These are phyloP conservation scores for Cinclus cinclus DNA, from an alignment of 2,113 vertebrate species.

Conservation along the genomic window DNA sequence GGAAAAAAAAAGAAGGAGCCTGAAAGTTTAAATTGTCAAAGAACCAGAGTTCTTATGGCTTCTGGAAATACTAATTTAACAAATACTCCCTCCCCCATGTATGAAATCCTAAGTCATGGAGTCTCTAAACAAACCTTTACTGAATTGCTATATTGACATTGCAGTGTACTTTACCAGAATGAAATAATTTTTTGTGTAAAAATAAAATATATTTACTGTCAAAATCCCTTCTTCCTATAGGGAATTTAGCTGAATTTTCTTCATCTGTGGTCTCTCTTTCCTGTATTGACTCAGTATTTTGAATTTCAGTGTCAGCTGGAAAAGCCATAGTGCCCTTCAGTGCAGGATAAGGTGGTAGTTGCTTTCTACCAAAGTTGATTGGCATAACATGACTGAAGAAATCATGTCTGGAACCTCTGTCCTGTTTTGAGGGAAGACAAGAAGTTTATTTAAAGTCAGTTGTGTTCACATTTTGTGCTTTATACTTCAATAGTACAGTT, in stretches of 20 bases:
- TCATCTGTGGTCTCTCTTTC: constrained; percentile 75
- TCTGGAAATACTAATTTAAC: not conserved
- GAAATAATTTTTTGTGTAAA: not conserved
- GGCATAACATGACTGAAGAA: constrained; percentile 63
- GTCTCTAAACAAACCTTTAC: not conserved
- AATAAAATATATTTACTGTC: constrained; percentile 79
- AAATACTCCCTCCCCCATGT: not conserved
- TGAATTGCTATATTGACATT: not conserved
- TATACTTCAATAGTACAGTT: not conserved
- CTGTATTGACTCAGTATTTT: constrained; percentile 72
- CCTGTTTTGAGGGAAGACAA: constrained; percentile 62
- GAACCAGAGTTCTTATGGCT: not conserved
- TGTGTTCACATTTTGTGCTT: not conserved
- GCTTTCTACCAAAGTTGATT: constrained; percentile 52
- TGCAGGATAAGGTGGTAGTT: constrained; percentile 70
- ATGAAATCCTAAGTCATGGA: not conserved
- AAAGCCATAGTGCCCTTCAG: constrained; percentile 69
- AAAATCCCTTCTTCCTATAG: constrained; percentile 83
- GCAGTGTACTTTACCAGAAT: not conserved
- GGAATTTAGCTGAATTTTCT: constrained; percentile 77
- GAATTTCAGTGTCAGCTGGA: constrained; percentile 69
- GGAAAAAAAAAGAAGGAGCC: not conserved
- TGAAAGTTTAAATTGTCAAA: not conserved
- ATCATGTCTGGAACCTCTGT: constrained; percentile 56
- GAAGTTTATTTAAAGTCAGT: not conserved